These are phyloP conservation scores for Phenganax stokvisi DNA, from an alignment of 92 coral and sea anemone genomes.

Conservation along the genomic window DNA sequence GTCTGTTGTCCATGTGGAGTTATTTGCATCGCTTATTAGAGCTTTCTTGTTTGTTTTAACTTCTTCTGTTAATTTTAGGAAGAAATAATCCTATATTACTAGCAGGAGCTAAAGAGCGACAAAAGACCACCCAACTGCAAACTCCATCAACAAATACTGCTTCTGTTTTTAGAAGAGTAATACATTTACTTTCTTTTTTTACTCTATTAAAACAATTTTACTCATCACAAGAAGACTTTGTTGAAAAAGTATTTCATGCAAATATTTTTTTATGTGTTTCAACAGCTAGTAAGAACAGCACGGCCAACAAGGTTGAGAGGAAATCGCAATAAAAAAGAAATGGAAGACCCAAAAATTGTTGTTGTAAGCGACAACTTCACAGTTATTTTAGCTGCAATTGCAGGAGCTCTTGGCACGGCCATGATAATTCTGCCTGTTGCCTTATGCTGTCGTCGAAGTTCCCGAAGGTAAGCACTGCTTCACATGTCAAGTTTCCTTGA, in stretches of 20 bases:
- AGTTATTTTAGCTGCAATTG: slow-evolving; percentile 25
- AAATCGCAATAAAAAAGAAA: background rate
- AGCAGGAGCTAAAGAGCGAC: background rate
- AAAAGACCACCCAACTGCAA: background rate
- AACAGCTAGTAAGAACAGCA: background rate
- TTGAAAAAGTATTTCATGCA: background rate
- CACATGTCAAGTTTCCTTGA: too few relatives aligned
- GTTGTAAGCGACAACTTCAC: slow-evolving; percentile 26
- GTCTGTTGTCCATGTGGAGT: too few relatives aligned
- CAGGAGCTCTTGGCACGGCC: slow-evolving; percentile 35
- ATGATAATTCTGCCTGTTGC: slow-evolving; percentile 22
- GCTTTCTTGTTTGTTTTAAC: background rate
- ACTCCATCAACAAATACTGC: background rate
- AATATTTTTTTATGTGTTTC: background rate
- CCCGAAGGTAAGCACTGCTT: slow-evolving; percentile 11
- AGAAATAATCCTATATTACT: background rate
- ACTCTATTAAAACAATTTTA: background rate
- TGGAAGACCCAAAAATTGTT: background rate
- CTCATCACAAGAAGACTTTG: background rate
- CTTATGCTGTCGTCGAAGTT: slow-evolving; percentile 3
- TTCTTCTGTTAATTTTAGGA: background rate
- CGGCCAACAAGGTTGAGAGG: background rate
- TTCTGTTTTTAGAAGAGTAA: background rate
- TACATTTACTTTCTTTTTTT: background rate
- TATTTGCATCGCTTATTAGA: background rate